Percentiles rank a stretch among this genome's conserved stretches.
Conservation (phyloP, 2,113 vertebrate species). For the Rhagologus leucostigma region DNA sequence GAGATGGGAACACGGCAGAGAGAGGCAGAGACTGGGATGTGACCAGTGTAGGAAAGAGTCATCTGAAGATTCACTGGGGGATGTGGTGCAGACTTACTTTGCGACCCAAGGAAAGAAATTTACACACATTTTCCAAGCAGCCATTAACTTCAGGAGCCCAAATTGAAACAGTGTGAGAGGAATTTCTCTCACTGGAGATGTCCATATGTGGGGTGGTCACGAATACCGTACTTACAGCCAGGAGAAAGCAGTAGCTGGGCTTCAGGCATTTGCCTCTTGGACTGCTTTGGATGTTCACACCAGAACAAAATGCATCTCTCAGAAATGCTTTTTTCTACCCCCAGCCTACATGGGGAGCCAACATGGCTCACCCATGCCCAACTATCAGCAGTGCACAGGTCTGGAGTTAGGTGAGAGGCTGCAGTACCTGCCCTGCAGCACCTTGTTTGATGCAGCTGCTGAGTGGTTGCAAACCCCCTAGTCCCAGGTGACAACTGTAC, state of each 20-base stretch:
- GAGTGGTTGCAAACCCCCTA: not conserved
- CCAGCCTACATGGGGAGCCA: not conserved
- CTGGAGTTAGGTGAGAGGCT: not conserved
- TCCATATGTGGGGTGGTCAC: accelerated
- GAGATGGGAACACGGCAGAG: not conserved
- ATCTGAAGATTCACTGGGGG: not conserved
- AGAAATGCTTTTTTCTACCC: not conserved
- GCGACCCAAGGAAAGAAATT: not conserved
- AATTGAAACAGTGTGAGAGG: not conserved
- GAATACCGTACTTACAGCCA: accelerated
- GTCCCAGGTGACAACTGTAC: not conserved
- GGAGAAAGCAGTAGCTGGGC: not conserved
- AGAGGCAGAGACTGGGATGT: not conserved
- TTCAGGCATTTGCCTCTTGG: not conserved
- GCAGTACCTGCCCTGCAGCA: not conserved
- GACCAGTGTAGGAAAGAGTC: not conserved
- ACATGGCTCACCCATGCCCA: accelerated
- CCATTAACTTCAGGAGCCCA: not conserved
- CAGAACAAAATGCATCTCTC: not conserved
- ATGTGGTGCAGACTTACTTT: not conserved
- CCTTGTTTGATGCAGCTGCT: not conserved
- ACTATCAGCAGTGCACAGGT: not conserved
- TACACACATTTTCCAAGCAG: not conserved
- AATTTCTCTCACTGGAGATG: not conserved
- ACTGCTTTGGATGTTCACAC: not conserved